These are phyloP conservation scores for Eulemur mongoz DNA, from an alignment of 2,797 vertebrate species.

Conservation along the genomic window DNA sequence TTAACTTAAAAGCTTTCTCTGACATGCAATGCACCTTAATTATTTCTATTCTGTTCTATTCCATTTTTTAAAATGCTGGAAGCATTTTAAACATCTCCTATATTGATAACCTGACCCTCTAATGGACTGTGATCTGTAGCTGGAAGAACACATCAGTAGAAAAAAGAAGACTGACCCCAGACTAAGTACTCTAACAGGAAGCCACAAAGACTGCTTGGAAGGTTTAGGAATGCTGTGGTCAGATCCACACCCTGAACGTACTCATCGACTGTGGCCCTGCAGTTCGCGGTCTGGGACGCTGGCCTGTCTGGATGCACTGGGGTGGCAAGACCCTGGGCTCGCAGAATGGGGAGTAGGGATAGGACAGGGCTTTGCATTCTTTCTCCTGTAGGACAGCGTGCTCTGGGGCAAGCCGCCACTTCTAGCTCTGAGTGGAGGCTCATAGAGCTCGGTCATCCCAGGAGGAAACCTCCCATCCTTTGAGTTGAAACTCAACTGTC, in stretches of 20 bases:
- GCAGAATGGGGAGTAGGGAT: fast-evolving
- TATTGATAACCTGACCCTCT: background rate
- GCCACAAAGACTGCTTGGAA: background rate
- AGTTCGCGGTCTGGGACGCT: background rate
- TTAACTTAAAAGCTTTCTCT: background rate
- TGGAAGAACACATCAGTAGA: background rate
- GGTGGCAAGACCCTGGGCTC: background rate
- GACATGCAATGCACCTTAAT: background rate
- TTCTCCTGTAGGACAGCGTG: background rate
- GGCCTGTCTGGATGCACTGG: background rate
- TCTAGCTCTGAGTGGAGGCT: background rate
- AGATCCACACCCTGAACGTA: background rate
- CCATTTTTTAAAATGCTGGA: background rate
- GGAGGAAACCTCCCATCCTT: background rate
- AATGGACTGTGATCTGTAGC: background rate
- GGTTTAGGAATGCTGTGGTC: background rate
- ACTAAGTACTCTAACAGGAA: background rate
- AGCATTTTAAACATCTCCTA: too few relatives aligned
- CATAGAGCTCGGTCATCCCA: background rate
- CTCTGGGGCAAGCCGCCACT: background rate
- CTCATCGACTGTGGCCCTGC: fast-evolving
- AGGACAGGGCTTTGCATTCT: background rate
- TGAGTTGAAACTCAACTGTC: background rate
- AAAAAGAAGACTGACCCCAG: background rate
- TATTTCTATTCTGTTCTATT: background rate